Conservation (phyloP, 2,113 vertebrate genomes). For the Sander vitreus region DNA sequence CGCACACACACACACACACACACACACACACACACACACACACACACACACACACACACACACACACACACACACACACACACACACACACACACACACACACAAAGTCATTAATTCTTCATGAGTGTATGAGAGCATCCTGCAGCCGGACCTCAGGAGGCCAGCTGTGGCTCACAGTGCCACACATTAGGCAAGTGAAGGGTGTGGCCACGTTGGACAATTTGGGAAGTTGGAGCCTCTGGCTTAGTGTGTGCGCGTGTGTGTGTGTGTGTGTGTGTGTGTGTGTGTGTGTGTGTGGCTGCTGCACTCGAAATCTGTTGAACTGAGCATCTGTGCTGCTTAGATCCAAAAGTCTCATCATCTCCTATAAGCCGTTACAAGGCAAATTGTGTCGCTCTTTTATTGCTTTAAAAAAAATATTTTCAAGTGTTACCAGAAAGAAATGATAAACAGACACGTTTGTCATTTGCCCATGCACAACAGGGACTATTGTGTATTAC, state of each 20-base stretch:
- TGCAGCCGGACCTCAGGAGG: constrained; percentile 33
- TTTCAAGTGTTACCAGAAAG: constrained; percentile 43
- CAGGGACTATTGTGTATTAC: neutral
- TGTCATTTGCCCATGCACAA: neutral
- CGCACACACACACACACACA: neutral
- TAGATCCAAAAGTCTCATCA: constrained; percentile 43
- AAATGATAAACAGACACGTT: constrained; percentile 22
- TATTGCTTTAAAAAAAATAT: neutral
- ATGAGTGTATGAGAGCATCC: constrained; percentile 38
- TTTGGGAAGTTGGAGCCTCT: constrained; percentile 10
- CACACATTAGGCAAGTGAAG: constrained; percentile 25
- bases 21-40: no score
- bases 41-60: neutral
- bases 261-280: constrained; percentile 1
- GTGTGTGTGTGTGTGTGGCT: neutral
- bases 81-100: neutral
- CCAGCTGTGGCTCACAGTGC: constrained; percentile 30
- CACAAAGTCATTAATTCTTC: constrained; percentile 38
- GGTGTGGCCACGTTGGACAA: constrained; percentile 1
- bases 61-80: neutral
- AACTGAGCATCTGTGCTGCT: constrained; percentile 47
- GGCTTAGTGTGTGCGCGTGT: constrained; percentile 1
- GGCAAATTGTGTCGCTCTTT: constrained; percentile 27
- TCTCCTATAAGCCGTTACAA: constrained; percentile 24
- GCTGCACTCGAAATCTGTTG: constrained; percentile 34